Evolutionary conservation across 2,797 vertebrate species (phyloP).

Genomic region (Arremon brunneinucha): DNA sequence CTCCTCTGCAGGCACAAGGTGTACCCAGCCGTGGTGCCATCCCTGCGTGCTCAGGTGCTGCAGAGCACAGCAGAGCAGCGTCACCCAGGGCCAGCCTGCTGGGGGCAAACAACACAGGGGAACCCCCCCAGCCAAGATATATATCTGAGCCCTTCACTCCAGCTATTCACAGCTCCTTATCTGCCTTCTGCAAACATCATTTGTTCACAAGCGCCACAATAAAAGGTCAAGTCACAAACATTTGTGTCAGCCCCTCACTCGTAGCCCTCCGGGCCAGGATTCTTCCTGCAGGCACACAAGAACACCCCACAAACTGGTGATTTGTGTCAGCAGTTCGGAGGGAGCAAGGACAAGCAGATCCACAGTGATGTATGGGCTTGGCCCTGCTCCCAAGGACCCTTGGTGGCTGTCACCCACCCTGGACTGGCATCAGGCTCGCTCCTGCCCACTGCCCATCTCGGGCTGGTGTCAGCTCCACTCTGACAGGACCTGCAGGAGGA

Average conservation of each 20-base stretch:
- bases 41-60: neutral
- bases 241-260: accelerated
- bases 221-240: neutral
- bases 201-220: neutral
- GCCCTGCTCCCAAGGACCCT: neutral
- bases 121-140: accelerated
- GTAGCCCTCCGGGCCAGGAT: accelerated
- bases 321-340: neutral
- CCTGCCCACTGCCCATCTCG: neutral
- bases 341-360: neutral
- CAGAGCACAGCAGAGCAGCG: neutral
- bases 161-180: neutral
- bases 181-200: neutral
- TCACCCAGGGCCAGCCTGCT: neutral
- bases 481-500: accelerated
- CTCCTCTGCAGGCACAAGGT: neutral
- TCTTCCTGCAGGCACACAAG: neutral
- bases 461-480: neutral
- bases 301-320: neutral
- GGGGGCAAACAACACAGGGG: neutral
- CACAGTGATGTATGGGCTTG: accelerated
- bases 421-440: neutral
- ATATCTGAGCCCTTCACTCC: accelerated
- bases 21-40: neutral
- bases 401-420: neutral